Base-by-base conservation (phyloP, 2,888 invertebrate genomes). In the Nomada ruficornis region DNA sequence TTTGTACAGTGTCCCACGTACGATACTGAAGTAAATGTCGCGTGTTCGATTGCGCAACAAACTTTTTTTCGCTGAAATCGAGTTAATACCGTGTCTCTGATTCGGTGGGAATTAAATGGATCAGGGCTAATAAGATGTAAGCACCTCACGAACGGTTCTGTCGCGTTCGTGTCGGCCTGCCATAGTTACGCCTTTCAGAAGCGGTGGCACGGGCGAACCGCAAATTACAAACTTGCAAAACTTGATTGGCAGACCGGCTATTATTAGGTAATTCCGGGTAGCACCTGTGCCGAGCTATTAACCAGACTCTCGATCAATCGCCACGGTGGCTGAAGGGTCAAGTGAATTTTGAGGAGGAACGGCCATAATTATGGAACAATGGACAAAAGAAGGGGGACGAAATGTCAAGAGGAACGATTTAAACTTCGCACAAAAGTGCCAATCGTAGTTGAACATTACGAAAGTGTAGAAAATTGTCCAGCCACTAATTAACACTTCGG, bases 201-300 rank as follows among this genome's bases (percentile, higher is more conserved):
- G n/a, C 44, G 72, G 50, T 64, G 55, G 64, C 72, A 64, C 71
- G 71, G 60, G 44, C 67, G 60, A 3, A 47, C 68, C 77, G 68
- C 62, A 77, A 84, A 79, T 84, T 83, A 80, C 62, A 62, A 81
- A 80, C 85, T 86, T 80, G 72, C 76, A 63, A 42, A 73, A 54
- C 72, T 57, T 23, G 77, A 81, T 76, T 67, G 77, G 70, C 70
- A 57, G 72, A 42, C 52, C 57, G 77, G 55, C 50, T 75, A 72
- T 76, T 81, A 81, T 81, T 62, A 71, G 73, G 65, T 72, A 78
- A 83, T 83, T 76, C 59, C 82, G 29, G 63, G 73, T 67, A 68
- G 71, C 85, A 81, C 83, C 83, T 69, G 82, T 73, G 74, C 54
- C 42, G 59, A 29, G 75, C 63, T 77, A 71, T 81, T 77, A 80